Evolutionary conservation across 2,797 vertebrate species (phyloP).

Genomic region (Falco biarmicus): DNA sequence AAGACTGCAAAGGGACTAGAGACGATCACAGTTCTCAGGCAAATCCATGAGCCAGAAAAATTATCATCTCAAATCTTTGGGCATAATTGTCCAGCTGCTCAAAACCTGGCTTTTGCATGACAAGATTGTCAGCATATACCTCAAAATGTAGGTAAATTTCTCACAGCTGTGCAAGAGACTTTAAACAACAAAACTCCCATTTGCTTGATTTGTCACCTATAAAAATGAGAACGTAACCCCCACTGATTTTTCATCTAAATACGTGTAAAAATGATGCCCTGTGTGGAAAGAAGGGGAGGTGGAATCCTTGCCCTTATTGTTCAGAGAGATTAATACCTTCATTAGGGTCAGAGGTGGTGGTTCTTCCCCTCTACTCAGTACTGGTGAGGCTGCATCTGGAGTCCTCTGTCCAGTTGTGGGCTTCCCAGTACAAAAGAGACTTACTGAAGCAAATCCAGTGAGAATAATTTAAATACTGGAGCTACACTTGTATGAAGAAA

Average conservation of each 20-base stretch:
- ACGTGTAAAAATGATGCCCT: background rate
- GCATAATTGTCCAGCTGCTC: background rate
- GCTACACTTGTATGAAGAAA: background rate
- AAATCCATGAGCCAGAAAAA: background rate
- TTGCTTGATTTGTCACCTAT: background rate
- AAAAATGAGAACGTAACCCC: background rate
- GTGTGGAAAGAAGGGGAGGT: background rate
- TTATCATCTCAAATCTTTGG: background rate
- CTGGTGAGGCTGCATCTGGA: background rate
- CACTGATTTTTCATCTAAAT: background rate
- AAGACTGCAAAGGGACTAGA: background rate
- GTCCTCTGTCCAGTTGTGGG: background rate
- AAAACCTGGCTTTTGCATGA: background rate
- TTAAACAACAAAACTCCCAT: background rate
- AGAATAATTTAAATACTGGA: background rate
- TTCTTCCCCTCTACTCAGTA: background rate
- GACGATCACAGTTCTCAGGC: background rate
- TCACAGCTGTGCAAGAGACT: background rate
- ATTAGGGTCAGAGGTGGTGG: background rate
- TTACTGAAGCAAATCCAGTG: background rate
- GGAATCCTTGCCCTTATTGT: background rate
- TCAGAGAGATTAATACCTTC: background rate
- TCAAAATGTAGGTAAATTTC: background rate
- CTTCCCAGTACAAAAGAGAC: background rate
- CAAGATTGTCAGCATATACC: background rate